phyloP scores from a whole-genome alignment of 2,113 vertebrate genomes.

The Misgurnus mizolepis region DNA sequence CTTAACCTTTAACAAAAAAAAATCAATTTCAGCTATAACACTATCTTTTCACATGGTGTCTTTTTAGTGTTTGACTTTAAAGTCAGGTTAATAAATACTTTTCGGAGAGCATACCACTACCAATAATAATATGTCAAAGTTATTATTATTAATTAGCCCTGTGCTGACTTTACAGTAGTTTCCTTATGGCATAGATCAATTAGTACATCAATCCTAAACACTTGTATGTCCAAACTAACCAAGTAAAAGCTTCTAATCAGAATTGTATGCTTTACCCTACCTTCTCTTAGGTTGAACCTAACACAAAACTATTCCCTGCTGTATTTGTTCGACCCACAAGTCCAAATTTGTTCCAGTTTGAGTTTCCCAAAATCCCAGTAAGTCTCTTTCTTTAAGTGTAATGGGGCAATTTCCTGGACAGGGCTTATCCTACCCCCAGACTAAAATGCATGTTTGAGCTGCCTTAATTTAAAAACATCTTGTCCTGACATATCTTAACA shows the following conservation, averaged over 20 bases:
- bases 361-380: slow-evolving; percentile 95
- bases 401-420: no score
- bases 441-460: no score
- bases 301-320: slow-evolving; percentile 93
- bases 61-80: no score
- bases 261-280: slow-evolving; percentile 19
- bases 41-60: no score
- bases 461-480: no score
- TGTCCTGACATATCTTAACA: no score
- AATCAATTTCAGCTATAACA: neutral
- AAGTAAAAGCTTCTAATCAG: neutral
- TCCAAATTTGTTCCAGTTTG: slow-evolving; percentile 91
- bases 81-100: neutral
- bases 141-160: slow-evolving; percentile 28
- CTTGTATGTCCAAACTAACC: neutral
- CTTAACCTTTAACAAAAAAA: neutral
- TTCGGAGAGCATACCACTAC: neutral
- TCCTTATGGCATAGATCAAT: slow-evolving; percentile 33
- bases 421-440: no score
- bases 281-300: slow-evolving; percentile 86
- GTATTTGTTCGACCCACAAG: slow-evolving; percentile 89
- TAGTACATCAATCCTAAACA: slow-evolving; percentile 26
- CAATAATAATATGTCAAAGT: neutral
- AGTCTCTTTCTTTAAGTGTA: slow-evolving; percentile 32
- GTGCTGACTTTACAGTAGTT: slow-evolving; percentile 25